A percentile compares a stretch with the other conserved stretches of the same genome.
Conservation (phyloP, 2,113 vertebrate species). For the Chaetorhynchus papuensis region DNA sequence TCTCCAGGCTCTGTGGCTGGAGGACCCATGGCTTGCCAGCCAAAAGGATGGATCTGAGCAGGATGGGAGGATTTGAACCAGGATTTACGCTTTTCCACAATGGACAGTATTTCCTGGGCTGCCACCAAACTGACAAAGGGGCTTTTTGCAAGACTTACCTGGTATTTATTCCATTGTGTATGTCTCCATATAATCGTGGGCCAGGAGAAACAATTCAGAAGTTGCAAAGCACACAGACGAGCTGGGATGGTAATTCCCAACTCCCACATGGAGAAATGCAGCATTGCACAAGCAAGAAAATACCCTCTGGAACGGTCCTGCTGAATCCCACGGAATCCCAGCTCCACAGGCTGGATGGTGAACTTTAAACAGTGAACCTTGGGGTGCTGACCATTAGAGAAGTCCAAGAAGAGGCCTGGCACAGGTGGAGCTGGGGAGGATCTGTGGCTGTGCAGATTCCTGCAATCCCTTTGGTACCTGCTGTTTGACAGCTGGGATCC, state of each 20-base stretch:
- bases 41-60: background rate
- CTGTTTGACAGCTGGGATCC: background rate
- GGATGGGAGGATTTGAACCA: background rate
- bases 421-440: background rate
- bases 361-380: background rate
- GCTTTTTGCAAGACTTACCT: background rate
- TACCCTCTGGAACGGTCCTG: background rate
- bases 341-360: background rate
- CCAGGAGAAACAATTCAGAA: background rate
- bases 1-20: background rate
- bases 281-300: background rate
- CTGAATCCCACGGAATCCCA: background rate
- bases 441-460: background rate
- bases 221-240: background rate
- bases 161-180: background rate
- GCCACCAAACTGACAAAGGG: background rate
- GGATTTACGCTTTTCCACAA: background rate
- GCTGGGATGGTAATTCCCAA: background rate
- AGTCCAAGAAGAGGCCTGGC: background rate
- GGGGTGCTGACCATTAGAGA: background rate
- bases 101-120: background rate
- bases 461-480: background rate
- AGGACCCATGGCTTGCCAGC: background rate
- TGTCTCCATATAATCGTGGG: background rate
- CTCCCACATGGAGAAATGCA: background rate